Conservation (phyloP, 92 coral and sea anemone species). For the Galaxea fascicularis region DNA sequence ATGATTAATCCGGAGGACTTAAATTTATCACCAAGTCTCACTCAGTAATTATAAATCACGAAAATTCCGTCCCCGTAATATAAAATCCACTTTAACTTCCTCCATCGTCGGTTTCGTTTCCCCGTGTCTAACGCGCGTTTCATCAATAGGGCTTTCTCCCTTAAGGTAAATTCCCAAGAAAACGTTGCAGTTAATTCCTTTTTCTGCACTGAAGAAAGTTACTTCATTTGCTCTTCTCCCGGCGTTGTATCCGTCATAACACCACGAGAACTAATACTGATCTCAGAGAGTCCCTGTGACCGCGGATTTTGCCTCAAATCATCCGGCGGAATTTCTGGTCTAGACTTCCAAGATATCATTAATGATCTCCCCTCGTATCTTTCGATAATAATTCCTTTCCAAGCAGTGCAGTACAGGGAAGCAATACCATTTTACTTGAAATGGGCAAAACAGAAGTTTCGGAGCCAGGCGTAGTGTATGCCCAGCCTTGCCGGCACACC, state of each 20-base stretch:
- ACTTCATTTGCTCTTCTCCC: neutral
- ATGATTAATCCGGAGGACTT: no score
- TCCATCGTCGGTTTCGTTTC: neutral
- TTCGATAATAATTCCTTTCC: no score
- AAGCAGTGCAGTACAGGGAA: no score
- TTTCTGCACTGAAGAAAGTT: neutral
- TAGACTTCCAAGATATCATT: no score
- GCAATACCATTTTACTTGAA: no score
- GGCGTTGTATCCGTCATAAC: neutral
- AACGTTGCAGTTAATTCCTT: neutral
- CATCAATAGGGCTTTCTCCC: neutral
- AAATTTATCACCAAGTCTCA: no score
- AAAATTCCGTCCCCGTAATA: neutral
- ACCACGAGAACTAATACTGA: neutral
- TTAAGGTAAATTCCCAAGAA: neutral
- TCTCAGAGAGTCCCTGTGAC: neutral
- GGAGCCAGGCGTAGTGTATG: no score
- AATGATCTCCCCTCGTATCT: no score
- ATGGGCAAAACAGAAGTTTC: no score
- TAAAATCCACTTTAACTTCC: neutral
- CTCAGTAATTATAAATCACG: neutral
- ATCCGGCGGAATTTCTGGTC: no score
- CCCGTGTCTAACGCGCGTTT: neutral
- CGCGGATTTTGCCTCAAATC: no score
- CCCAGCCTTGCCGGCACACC: no score